phyloP scores from a whole-genome alignment of 2,113 vertebrate genomes.

The Halcyon senegalensis region DNA sequence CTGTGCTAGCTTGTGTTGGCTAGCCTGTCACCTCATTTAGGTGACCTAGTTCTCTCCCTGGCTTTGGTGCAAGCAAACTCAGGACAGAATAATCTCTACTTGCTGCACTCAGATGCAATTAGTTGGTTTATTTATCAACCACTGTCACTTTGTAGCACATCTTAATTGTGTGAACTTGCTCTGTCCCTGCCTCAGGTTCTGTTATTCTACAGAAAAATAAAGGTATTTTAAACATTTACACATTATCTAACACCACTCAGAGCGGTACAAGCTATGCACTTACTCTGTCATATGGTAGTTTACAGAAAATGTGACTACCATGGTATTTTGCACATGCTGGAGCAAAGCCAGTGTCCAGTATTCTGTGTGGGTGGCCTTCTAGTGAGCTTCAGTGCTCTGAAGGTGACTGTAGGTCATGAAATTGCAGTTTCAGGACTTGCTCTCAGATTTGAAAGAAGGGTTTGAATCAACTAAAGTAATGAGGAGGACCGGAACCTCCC shows the following conservation, averaged over 20 bases:
- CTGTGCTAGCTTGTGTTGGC: accelerated
- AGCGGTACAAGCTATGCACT: background rate
- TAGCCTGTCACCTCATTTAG: background rate
- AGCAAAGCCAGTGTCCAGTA: background rate
- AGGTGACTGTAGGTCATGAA: background rate
- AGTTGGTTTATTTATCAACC: background rate
- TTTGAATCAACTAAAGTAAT: background rate
- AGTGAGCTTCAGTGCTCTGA: background rate
- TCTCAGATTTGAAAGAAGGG: background rate
- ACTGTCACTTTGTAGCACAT: background rate
- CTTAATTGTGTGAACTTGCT: background rate
- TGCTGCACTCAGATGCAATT: background rate
- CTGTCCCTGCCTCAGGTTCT: background rate
- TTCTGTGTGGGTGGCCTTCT: background rate
- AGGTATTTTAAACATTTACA: background rate
- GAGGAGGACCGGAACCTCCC: background rate
- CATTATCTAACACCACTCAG: background rate
- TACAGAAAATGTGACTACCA: background rate
- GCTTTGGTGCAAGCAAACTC: background rate
- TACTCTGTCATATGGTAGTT: background rate
- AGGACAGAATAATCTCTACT: background rate
- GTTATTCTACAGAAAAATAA: background rate
- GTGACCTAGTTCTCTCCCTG: background rate
- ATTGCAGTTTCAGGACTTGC: background rate
- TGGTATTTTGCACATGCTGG: background rate